Conservation (phyloP, 92 coral and sea anemone species). For the Phenganax stokvisi region DNA sequence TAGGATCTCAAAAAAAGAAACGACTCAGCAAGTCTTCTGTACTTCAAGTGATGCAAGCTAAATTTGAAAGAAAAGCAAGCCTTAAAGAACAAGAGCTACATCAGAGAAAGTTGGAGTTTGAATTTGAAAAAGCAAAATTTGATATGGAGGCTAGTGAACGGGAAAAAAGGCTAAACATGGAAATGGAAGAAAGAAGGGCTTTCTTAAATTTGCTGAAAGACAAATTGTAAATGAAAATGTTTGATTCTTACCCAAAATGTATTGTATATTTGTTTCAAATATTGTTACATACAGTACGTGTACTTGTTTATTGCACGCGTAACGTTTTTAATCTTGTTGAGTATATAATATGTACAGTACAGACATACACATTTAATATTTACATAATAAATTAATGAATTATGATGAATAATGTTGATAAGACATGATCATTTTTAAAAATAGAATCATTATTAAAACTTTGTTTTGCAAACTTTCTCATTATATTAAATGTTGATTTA, state of each 20-base stretch:
- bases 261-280: background rate
- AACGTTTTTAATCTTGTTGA: background rate
- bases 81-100: conserved; percentile 9
- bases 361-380: too few relatives aligned
- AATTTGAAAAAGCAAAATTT: background rate
- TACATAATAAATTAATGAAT: too few relatives aligned
- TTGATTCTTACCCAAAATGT: background rate
- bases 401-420: too few relatives aligned
- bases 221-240: background rate
- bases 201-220: background rate
- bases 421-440: too few relatives aligned
- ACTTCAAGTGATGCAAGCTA: background rate
- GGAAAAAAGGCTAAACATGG: conserved; percentile 1
- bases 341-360: background rate
- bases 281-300: background rate
- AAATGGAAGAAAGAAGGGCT: conserved; percentile 1
- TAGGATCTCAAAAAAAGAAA: background rate
- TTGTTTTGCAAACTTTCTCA: background rate
- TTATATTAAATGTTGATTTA: background rate
- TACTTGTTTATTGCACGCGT: too few relatives aligned
- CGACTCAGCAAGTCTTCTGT: background rate
- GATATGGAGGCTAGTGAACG: background rate
- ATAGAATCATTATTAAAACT: background rate
- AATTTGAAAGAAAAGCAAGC: background rate
- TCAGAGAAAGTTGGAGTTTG: background rate